Conservation (phyloP, 2,113 vertebrate species). For the Lophotis ruficrista region DNA sequence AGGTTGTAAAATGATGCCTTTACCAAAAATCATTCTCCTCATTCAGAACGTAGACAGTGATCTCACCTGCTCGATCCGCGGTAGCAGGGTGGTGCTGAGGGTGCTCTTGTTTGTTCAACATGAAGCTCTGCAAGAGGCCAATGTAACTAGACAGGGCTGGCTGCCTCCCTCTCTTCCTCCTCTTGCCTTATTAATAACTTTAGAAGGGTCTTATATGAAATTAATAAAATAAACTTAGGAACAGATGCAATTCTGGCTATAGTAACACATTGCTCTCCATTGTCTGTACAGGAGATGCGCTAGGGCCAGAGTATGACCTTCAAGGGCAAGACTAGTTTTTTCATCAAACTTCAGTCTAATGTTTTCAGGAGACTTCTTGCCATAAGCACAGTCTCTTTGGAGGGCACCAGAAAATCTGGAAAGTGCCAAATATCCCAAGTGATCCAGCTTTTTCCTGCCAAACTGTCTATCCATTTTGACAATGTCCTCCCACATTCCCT, state of each 20-base stretch:
- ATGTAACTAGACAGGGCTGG: not conserved
- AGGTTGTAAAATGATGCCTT: not conserved
- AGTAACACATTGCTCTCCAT: not conserved
- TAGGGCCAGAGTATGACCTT: not conserved
- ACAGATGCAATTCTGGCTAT: not conserved
- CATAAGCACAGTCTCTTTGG: not conserved
- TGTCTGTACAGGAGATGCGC: not conserved
- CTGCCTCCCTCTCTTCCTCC: not conserved
- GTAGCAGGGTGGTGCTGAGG: not conserved
- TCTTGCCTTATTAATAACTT: not conserved
- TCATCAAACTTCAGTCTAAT: not conserved
- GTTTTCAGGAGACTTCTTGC: not conserved
- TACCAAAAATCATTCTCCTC: rapidly evolving
- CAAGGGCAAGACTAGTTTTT: not conserved
- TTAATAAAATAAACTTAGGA: not conserved
- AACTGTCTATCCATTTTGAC: not conserved
- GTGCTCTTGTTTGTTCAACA: not conserved
- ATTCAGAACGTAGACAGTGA: rapidly evolving
- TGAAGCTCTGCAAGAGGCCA: not conserved
- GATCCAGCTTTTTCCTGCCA: not conserved
- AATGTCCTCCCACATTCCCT: not conserved
- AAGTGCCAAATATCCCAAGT: not conserved
- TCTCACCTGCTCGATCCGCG: not conserved
- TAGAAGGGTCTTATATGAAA: not conserved
- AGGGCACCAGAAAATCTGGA: not conserved